Percentiles rank a stretch among this genome's conserved stretches.
Evolutionary conservation across 1,140 invertebrate species (phyloP).

Genomic region (Drosophila serrata): DNA sequence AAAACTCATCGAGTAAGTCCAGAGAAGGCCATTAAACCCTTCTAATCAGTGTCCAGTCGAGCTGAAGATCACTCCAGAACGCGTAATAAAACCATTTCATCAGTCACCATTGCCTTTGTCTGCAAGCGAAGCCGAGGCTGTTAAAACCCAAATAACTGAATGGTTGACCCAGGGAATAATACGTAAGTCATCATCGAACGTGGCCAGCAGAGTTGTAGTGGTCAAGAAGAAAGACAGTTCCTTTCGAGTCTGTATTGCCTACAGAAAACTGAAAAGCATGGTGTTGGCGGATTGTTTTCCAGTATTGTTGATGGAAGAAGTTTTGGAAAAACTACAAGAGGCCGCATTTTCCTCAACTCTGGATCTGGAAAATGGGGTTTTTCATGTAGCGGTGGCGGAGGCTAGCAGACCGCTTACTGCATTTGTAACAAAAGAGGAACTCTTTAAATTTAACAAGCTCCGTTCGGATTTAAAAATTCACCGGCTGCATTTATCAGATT

Average conservation of each 20-base stretch:
- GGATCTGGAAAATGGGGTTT: too few relatives aligned
- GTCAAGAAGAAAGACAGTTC: neutral
- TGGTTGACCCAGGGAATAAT: neutral
- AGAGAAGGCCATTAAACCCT: neutral
- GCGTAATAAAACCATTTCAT: constrained; percentile 1
- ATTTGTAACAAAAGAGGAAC: too few relatives aligned
- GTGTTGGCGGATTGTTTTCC: too few relatives aligned
- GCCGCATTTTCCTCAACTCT: too few relatives aligned
- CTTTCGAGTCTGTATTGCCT: too few relatives aligned
- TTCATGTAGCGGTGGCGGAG: too few relatives aligned
- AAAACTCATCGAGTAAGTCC: neutral
- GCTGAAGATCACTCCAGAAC: neutral
- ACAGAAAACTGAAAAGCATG: too few relatives aligned
- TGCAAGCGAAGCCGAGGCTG: neutral
- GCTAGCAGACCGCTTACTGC: too few relatives aligned
- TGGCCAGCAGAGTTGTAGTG: neutral
- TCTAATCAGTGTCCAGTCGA: neutral
- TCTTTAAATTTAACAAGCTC: too few relatives aligned
- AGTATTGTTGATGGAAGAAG: too few relatives aligned
- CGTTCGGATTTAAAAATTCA: neutral
- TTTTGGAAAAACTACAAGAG: too few relatives aligned
- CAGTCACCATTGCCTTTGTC: neutral
- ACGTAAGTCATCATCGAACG: too few relatives aligned
- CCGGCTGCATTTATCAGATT: neutral
- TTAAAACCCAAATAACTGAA: constrained; percentile 3